Conservation (phyloP, 1,140 invertebrate species). For the Agrypnia vestita region DNA sequence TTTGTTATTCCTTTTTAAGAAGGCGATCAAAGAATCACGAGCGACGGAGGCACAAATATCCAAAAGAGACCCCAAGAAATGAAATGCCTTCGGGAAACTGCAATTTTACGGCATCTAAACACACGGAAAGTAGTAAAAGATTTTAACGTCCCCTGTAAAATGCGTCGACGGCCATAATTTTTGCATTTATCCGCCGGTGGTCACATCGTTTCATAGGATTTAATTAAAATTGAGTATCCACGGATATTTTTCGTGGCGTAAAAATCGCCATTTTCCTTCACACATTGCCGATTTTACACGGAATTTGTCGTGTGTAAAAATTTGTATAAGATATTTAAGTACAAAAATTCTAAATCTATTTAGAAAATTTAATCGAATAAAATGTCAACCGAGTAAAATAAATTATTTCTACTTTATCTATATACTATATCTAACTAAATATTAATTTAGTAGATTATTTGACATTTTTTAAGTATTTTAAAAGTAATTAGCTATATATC, state of each 20-base stretch:
- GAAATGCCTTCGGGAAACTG: conserved; percentile 34
- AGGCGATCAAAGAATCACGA: conserved; percentile 29
- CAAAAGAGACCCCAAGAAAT: conserved; percentile 30
- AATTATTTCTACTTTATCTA: too few relatives aligned
- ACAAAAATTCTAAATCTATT: too few relatives aligned
- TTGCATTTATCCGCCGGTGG: conserved; percentile 53
- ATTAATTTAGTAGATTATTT: too few relatives aligned
- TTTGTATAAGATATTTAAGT: too few relatives aligned
- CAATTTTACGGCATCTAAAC: conserved; percentile 54
- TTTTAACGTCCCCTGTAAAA: conserved; percentile 56
- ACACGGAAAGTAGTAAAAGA: conserved; percentile 55
- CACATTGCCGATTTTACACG: too few relatives aligned
- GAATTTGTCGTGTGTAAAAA: too few relatives aligned
- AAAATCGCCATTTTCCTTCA: conserved; percentile 31
- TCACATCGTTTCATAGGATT: conserved; percentile 47
- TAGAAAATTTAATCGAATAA: too few relatives aligned
- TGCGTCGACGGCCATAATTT: conserved; percentile 57
- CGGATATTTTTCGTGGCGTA: conserved; percentile 20
- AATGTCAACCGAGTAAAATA: too few relatives aligned
- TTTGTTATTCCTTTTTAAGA: conserved; percentile 33
- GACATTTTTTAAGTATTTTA: too few relatives aligned
- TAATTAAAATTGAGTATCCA: conserved; percentile 57
- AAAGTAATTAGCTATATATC: too few relatives aligned
- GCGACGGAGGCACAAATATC: neutral
- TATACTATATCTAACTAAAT: too few relatives aligned